Conservation (phyloP, 2,888 invertebrate genomes). For the Chrysotoxum bicinctum region DNA sequence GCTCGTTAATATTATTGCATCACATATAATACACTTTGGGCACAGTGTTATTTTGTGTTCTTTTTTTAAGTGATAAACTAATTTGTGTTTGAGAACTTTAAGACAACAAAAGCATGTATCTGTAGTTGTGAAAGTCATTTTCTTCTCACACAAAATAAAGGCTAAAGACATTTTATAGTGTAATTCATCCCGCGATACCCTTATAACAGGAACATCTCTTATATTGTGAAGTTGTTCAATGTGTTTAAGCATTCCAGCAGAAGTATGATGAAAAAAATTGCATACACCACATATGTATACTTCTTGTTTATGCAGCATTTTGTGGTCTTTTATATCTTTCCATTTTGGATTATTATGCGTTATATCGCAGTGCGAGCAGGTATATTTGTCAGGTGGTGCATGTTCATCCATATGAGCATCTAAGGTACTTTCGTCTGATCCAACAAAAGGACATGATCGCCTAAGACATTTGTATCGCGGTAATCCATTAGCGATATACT, state of each 20-base stretch:
- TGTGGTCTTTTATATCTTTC: conserved; percentile 42
- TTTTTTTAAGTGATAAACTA: conserved; percentile 28
- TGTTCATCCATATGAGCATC: conserved; percentile 41
- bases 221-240: conserved; percentile 46
- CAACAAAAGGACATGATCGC: conserved; percentile 36
- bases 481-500: background rate
- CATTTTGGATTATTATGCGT: conserved; percentile 2
- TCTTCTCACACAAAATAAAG: conserved; percentile 36
- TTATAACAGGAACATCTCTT: conserved; percentile 56
- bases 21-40: conserved; percentile 41
- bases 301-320: conserved; percentile 37
- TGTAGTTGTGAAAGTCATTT: conserved; percentile 14
- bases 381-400: conserved; percentile 18
- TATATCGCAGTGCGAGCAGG: conserved; percentile 27
- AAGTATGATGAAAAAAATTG: conserved; percentile 41
- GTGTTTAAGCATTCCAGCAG: conserved; percentile 8
- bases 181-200: conserved; percentile 5
- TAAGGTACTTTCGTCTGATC: conserved; percentile 5
- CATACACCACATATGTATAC: conserved; percentile 49
- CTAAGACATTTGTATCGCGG: conserved; percentile 35
- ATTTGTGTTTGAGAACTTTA: background rate
- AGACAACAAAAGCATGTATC: conserved; percentile 50
- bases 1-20: conserved; percentile 22
- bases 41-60: conserved; percentile 38
- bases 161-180: conserved; percentile 19